These are phyloP conservation scores for Syrmaticus mikado DNA, from an alignment of 2,113 vertebrate species.

Conservation along the genomic window DNA sequence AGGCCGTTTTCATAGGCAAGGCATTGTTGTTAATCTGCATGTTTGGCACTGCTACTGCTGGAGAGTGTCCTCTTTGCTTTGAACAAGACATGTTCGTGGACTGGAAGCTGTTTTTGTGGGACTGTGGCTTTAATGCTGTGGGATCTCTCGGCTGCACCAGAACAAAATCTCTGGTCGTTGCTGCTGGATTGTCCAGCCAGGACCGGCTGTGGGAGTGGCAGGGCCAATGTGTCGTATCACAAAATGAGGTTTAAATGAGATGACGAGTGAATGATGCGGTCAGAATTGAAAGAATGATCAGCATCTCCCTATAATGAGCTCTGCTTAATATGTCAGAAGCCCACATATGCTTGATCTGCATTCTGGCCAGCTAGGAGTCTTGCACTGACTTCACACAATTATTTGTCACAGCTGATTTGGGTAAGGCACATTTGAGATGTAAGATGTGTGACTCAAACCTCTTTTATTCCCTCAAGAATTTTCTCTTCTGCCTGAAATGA, in stretches of 20 bases:
- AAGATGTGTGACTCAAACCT: conserved; percentile 62
- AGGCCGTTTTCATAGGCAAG: conserved; percentile 37
- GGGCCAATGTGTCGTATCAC: conserved; percentile 48
- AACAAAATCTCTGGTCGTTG: conserved; percentile 48
- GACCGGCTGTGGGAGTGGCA: neutral
- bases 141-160: conserved; percentile 29
- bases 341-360: conserved; percentile 52
- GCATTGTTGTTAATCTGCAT: conserved; percentile 29
- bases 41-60: conserved; percentile 51
- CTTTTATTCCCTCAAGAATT: conserved; percentile 69
- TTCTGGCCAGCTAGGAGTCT: conserved; percentile 46
- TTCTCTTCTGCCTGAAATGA: conserved; percentile 63
- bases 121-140: neutral
- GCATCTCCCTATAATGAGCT: conserved; percentile 23
- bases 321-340: conserved; percentile 54
- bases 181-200: neutral
- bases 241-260: conserved; percentile 42
- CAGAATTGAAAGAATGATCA: conserved; percentile 54
- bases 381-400: conserved; percentile 43
- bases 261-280: conserved; percentile 19
- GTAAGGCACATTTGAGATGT: conserved; percentile 52
- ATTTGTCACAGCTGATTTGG: conserved; percentile 44
- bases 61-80: conserved; percentile 33
- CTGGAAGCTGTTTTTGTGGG: conserved; percentile 8
- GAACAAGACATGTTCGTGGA: conserved; percentile 26